Evolutionary conservation across 2,113 vertebrate genomes (phyloP).

Genomic region (Macquaria australasica): DNA sequence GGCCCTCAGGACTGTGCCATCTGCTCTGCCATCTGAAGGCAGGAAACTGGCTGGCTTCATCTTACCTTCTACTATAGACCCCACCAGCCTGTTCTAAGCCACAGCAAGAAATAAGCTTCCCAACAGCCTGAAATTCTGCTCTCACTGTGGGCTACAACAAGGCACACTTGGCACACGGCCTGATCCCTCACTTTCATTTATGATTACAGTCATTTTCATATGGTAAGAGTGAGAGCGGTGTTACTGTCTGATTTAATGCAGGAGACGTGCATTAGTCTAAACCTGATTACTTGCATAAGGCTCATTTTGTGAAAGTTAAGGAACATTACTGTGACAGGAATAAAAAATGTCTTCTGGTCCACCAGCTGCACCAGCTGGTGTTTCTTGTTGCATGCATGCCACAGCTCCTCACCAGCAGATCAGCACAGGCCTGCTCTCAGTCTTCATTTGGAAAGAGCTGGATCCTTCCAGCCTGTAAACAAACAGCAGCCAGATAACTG

Average conservation of each 20-base stretch:
- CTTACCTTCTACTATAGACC: slow-evolving; percentile 45
- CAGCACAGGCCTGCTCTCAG: slow-evolving; percentile 19
- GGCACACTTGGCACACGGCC: slow-evolving; percentile 33
- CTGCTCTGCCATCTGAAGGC: slow-evolving; percentile 80
- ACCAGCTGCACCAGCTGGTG: slow-evolving; percentile 35
- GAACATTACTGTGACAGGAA: slow-evolving; percentile 18
- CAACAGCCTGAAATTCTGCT: slow-evolving; percentile 62
- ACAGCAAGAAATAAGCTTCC: slow-evolving; percentile 53
- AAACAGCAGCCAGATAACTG: slow-evolving; percentile 57
- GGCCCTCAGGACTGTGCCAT: slow-evolving; percentile 74
- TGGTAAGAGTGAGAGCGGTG: not conserved
- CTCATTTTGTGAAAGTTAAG: slow-evolving; percentile 33
- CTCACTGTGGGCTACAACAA: slow-evolving; percentile 41
- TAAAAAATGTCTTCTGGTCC: slow-evolving; percentile 13
- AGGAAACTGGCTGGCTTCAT: slow-evolving; percentile 64
- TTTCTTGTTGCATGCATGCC: slow-evolving; percentile 14
- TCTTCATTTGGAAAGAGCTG: slow-evolving; percentile 17
- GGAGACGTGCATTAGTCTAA: slow-evolving; percentile 11
- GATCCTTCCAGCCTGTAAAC: slow-evolving; percentile 51
- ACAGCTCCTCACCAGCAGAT: slow-evolving; percentile 12
- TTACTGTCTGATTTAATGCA: slow-evolving; percentile 40
- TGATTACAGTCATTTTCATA: slow-evolving; percentile 62
- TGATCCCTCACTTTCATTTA: slow-evolving; percentile 52
- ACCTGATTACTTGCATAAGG: slow-evolving; percentile 32
- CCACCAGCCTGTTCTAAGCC: slow-evolving; percentile 47